Evolutionary conservation across 1,140 invertebrate species (phyloP).

Genomic region (Drosophila obscura): DNA sequence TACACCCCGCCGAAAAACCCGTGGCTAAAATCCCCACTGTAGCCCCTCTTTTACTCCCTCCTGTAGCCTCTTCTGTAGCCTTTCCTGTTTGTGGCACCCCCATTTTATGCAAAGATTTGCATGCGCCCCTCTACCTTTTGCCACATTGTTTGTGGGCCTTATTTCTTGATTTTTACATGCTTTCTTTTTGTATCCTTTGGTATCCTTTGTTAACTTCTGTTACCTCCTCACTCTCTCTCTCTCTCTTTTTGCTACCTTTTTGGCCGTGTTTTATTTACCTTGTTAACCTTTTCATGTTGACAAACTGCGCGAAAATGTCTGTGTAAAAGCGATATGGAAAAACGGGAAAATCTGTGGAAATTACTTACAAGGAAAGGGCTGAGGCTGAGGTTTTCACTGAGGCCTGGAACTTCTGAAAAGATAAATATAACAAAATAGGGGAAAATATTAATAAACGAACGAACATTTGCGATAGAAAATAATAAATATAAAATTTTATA

Average conservation of each 20-base stretch:
- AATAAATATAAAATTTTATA: too few species aligned
- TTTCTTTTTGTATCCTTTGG: conserved; percentile 32
- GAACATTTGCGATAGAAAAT: too few species aligned
- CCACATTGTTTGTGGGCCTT: conserved; percentile 66
- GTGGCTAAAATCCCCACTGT: neutral
- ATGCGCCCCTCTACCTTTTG: conserved; percentile 18
- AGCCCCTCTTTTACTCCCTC: too few species aligned
- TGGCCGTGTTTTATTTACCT: conserved; percentile 70
- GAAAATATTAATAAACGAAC: too few species aligned
- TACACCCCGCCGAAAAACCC: neutral
- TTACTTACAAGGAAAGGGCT: conserved; percentile 51
- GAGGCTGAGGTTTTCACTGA: conserved; percentile 5
- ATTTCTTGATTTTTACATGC: conserved; percentile 42
- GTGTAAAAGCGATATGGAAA: conserved; percentile 46
- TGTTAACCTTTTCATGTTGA: conserved; percentile 78
- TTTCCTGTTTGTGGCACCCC: too few species aligned
- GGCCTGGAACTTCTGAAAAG: conserved; percentile 31
- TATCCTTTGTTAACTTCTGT: too few species aligned
- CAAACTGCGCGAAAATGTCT: conserved; percentile 54
- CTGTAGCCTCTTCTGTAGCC: too few species aligned
- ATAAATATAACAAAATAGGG: conserved; percentile 9
- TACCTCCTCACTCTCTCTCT: conserved; percentile 3
- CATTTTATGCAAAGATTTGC: conserved; percentile 42
- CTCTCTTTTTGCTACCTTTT: conserved; percentile 46
- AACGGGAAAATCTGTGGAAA: conserved; percentile 67